Conservation (phyloP, 92 coral and sea anemone genomes). For the Hydrozoanthus gracilis region DNA sequence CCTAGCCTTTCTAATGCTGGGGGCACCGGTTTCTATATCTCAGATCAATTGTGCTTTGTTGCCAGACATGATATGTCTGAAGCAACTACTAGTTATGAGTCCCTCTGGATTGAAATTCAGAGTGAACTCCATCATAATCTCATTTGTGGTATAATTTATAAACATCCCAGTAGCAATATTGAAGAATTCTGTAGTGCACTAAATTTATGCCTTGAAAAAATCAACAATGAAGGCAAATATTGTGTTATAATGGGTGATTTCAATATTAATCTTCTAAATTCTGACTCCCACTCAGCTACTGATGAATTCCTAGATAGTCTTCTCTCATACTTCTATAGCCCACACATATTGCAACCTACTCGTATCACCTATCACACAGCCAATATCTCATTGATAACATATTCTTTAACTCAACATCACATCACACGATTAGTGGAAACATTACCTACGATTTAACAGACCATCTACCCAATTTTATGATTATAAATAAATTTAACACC, state of each 20-base stretch:
- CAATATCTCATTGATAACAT: neutral
- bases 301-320: neutral
- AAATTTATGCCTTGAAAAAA: neutral
- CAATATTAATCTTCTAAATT: neutral
- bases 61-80: neutral
- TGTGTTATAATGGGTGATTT: neutral
- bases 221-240: neutral
- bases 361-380: neutral
- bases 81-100: neutral
- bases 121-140: conserved; percentile 1
- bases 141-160: conserved; percentile 3
- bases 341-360: neutral
- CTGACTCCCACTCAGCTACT: neutral
- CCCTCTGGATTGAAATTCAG: conserved; percentile 10
- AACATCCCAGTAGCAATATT: neutral
- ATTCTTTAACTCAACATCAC: neutral
- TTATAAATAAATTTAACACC: neutral
- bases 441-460: neutral
- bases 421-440: neutral
- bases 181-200: neutral
- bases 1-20: neutral
- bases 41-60: neutral
- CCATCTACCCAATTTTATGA: neutral
- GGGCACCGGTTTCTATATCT: neutral
- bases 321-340: conserved; percentile 1